phyloP scores from a whole-genome alignment of 2,888 invertebrate genomes.

The Xanthia icteritia region DNA sequence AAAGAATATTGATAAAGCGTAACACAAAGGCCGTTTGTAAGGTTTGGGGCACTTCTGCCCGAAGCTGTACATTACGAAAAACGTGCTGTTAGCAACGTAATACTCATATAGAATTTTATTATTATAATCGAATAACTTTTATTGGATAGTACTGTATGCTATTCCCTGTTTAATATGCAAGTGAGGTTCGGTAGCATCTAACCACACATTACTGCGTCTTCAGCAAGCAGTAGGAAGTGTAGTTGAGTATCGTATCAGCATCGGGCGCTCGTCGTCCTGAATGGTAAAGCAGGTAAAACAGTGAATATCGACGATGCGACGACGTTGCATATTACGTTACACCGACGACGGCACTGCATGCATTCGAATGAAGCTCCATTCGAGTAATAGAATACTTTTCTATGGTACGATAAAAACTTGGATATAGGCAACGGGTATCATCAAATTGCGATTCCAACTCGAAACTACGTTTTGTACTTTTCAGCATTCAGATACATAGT shows the following conservation, averaged over 20 bases:
- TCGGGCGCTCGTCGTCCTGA: conserved; percentile 63
- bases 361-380: conserved; percentile 66
- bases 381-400: conserved; percentile 55
- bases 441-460: conserved; percentile 34
- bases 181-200: conserved; percentile 37
- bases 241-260: conserved; percentile 68
- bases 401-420: conserved; percentile 44
- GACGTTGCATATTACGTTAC: conserved; percentile 68
- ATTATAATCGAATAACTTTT: conserved; percentile 19
- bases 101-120: conserved; percentile 32
- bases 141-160: background rate
- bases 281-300: conserved; percentile 70
- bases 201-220: conserved; percentile 55
- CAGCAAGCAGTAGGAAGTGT: conserved; percentile 61
- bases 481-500: background rate
- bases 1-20: conserved; percentile 53
- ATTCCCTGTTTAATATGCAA: conserved; percentile 46
- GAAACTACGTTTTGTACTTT: conserved; percentile 11
- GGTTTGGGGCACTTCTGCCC: conserved; percentile 47
- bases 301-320: conserved; percentile 66
- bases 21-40: conserved; percentile 48
- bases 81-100: conserved; percentile 36
- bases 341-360: conserved; percentile 51
- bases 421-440: conserved; percentile 25
- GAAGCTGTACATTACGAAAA: conserved; percentile 50